A percentile compares a stretch with the other conserved stretches of the same genome.
Conservation (phyloP, 2,797 vertebrate species). For the Clarias fuscus region DNA sequence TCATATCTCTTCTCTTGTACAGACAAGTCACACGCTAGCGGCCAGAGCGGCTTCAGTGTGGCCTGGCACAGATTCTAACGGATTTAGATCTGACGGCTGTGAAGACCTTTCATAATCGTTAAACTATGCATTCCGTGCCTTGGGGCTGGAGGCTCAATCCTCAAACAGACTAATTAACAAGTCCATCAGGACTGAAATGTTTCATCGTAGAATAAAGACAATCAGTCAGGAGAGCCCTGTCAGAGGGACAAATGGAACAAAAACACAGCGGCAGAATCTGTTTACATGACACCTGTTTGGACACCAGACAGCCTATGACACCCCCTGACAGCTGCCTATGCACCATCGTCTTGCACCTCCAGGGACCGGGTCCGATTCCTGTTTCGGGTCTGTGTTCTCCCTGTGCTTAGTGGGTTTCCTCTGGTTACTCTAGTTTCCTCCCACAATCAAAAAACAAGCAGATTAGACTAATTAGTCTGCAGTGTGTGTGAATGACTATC, state of each 20-base stretch:
- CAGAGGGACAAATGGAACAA: background rate
- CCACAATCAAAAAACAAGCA: no score
- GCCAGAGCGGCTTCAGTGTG: background rate
- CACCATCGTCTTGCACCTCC: no score
- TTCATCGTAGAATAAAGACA: background rate
- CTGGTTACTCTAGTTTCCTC: no score
- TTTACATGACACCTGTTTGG: background rate
- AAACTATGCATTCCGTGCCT: background rate
- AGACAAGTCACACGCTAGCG: background rate
- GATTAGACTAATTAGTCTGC: no score
- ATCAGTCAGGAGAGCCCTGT: background rate
- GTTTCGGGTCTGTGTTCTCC: no score
- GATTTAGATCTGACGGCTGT: background rate
- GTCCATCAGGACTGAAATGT: background rate
- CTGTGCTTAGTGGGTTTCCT: no score
- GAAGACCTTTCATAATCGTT: background rate
- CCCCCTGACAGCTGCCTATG: no score
- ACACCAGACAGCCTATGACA: no score
- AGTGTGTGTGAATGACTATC: no score
- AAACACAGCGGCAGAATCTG: background rate
- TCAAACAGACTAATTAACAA: background rate
- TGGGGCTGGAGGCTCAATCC: background rate
- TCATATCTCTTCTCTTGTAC: background rate
- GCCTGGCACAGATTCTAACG: background rate
- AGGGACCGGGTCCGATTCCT: no score